These are phyloP conservation scores for Cynoglossus semilaevis DNA, from an alignment of 2,113 vertebrate genomes.

Conservation along the genomic window DNA sequence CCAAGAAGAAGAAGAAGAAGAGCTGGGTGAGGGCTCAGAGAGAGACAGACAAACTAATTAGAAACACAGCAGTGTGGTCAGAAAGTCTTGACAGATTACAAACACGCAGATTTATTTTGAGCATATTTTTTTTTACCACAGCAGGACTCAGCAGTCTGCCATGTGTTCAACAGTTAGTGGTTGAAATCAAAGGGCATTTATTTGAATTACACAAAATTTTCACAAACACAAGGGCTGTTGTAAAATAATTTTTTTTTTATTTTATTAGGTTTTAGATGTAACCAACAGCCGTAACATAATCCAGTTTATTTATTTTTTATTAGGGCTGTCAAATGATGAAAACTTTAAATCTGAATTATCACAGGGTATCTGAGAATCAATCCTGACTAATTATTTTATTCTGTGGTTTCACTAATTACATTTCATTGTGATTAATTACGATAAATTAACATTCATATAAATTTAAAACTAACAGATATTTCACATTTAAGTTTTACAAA, in stretches of 20 bases:
- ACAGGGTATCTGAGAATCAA: no score
- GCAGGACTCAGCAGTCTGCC: no score
- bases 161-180: not conserved
- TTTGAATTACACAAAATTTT: not conserved
- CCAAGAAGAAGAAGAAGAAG: slow-evolving; percentile 98
- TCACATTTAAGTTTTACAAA: no score
- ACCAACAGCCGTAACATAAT: no score
- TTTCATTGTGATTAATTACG: no score
- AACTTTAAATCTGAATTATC: no score
- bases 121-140: not conserved
- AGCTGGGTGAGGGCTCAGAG: slow-evolving; percentile 84
- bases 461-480: no score
- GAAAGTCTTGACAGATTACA: not conserved
- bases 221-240: not conserved
- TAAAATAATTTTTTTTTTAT: not conserved
- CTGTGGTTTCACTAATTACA: no score
- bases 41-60: not conserved
- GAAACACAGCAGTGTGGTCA: not conserved
- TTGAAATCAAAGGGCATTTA: not conserved
- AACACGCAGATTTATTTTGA: not conserved
- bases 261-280: not conserved
- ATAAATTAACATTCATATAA: no score
- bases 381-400: no score
- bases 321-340: no score
- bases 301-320: not conserved